Base-by-base conservation (phyloP, 1,140 invertebrate genomes). In the Aphelinus certus region DNA sequence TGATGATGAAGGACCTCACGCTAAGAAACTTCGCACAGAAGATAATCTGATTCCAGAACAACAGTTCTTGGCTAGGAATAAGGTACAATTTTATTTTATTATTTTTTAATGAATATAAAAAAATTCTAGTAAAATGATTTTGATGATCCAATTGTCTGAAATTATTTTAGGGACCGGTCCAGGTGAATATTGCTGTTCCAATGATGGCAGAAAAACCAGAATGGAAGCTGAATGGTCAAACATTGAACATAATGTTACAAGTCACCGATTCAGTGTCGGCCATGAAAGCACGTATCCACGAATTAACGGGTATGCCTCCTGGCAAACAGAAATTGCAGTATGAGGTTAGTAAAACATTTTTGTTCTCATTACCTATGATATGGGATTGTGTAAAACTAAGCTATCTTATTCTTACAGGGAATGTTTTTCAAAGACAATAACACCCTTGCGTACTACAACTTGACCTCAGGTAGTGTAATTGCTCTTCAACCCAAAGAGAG, bases 371-470 rank as follows among this genome's bases (percentile, higher is more conserved):
- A 26, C 0, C 7, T 67, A 55, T 43, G 4, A 56, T 64, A 55
- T 47, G 69, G 26, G 26, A 26, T 26, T 26, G 26, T 26, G 26
- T 26, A 26, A 26, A 26, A 26, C 26, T 26, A 26, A 26, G 26
- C 26, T 26, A 53, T 53, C 77, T 83, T 83, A 72, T 58, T 70
- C 66, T 91, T 91, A 10, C 86, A 97, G 94, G 97, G 97, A 58
- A 93, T 99, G 84, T 99, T 99, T 88, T 97, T 99, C 87, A 99
- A 99, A 86, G 98, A 99, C 89, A 96, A 93, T 43, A 97, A 98
- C 83, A 93, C 94, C 1, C 89, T 99, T 83, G 98, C 96, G 0
- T 99, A 94, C 89, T 99, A 99, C 88, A 99, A 99, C 87, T 91
- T 99, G 46, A 89, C 92, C 0, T 93, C 94, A 7, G 95, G 94